A percentile compares a stretch with the other conserved stretches of the same genome.
These are phyloP conservation scores for Apamea anceps DNA, from an alignment of 2,888 invertebrate genomes.

Conservation along the genomic window DNA sequence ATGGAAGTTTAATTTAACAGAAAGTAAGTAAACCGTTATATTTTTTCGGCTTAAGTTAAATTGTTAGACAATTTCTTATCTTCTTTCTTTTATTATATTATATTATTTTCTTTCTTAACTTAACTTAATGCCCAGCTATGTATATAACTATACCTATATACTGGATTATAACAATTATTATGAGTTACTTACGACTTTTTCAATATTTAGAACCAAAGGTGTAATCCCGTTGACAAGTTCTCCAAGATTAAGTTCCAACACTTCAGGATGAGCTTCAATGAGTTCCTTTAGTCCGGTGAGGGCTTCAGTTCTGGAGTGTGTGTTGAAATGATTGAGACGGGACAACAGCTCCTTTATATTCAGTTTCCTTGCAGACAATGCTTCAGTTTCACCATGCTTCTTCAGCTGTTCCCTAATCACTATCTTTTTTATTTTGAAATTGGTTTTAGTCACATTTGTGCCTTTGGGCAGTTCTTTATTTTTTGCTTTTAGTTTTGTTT, in stretches of 20 bases:
- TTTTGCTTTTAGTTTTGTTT: constrained; percentile 96
- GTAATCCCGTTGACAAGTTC: constrained; percentile 92
- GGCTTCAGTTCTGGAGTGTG: constrained; percentile 92
- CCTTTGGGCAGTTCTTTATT: constrained; percentile 94
- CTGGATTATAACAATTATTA: neutral
- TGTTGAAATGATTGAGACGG: constrained; percentile 94
- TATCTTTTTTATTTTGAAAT: constrained; percentile 97
- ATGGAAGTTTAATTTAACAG: too few relatives aligned
- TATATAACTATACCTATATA: too few relatives aligned
- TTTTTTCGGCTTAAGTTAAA: too few relatives aligned
- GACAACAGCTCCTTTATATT: constrained; percentile 93
- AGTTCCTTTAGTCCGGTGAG: constrained; percentile 91
- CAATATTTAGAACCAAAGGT: constrained; percentile 93
- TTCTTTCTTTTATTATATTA: too few relatives aligned
- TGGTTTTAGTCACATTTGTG: constrained; percentile 96
- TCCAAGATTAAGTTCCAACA: constrained; percentile 91
- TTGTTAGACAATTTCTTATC: too few relatives aligned
- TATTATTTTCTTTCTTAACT: too few relatives aligned
- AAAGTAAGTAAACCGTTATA: too few relatives aligned
- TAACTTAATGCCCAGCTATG: too few relatives aligned
- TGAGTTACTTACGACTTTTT: constrained; percentile 88
- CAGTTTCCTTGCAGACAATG: constrained; percentile 92
- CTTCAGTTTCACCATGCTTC: constrained; percentile 88
- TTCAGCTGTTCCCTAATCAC: constrained; percentile 94
- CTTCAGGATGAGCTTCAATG: constrained; percentile 76